Base-by-base conservation (phyloP, 2,888 invertebrate species). In the Nudaria mundana region DNA sequence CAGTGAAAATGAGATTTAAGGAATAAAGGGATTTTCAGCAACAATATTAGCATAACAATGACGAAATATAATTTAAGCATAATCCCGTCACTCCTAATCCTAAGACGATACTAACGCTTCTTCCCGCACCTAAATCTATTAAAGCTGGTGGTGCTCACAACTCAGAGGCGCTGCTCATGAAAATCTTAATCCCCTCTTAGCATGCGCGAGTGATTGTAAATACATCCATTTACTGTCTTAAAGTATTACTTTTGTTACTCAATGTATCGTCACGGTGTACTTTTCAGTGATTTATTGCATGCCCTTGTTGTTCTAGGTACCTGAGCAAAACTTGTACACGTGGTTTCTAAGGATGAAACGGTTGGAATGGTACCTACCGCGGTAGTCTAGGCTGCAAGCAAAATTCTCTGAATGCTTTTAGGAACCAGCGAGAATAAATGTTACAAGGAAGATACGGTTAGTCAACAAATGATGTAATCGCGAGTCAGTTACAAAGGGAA, bases 141-240 rank as follows among this genome's bases (percentile, higher is more conserved):
- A 42, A 42, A 16, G 8, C 37, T 34, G 24, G 12, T 32, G 31
- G 29, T 37, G 30, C 30, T 34, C 26, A n/a, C n/a, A n/a, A n/a
- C n/a, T 30, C 30, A n/a, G 25, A 22, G 23, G 37, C 37, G 28
- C 30, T 30, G 37, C 33, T 37, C 33, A 24, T 34, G 41, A 37
- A 37, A 37, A 32, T 42, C 42, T 30, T 42, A 42, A 42, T 37
- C 37, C 42, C 32, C 22, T 30, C 33, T 42, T 37, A 42, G 42
- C 23, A 42, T 42, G 42, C 37, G 23, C 23, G 42, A 18, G 12
- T 12, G 24, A 16, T 5, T 37, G 33, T 42, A 30, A 42, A 25
- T 33, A 34, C 33, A 34, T 37, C 30, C 42, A 36, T 42, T 42
- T 30, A 26, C 15, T 31, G 33, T 33, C 34, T 37, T 32, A 29